Conservation (phyloP, 2,888 invertebrate species). For the Drosophila nr. perissopoda region DNA sequence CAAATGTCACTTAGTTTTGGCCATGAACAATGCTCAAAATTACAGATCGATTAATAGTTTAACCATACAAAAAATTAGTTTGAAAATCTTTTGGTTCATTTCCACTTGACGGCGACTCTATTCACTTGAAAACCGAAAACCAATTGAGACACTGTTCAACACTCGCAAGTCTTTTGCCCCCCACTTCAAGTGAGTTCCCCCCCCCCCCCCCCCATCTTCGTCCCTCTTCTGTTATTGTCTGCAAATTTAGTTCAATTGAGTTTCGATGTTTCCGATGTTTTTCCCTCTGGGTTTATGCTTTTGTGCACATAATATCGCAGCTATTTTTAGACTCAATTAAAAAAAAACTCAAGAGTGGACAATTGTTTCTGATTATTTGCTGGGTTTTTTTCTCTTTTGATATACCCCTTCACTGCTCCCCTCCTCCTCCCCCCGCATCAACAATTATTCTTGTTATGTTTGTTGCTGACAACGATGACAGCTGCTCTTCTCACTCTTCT, state of each 20-base stretch:
- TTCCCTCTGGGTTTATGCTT: slow-evolving; percentile 38
- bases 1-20: slow-evolving; percentile 20
- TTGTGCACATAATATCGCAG: slow-evolving; percentile 46
- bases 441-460: slow-evolving; percentile 17
- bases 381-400: slow-evolving; percentile 6
- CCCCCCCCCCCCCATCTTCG: too few relatives aligned
- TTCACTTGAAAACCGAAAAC: slow-evolving; percentile 14
- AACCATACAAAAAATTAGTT: background rate
- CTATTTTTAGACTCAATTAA: slow-evolving; percentile 80
- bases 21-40: slow-evolving; percentile 37
- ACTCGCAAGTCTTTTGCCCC: slow-evolving; percentile 41
- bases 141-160: slow-evolving; percentile 35
- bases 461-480: background rate
- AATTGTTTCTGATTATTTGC: slow-evolving; percentile 59
- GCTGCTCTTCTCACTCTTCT: slow-evolving; percentile 5
- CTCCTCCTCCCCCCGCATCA: background rate
- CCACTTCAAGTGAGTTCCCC: background rate
- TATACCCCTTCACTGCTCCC: background rate
- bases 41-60: slow-evolving; percentile 3
- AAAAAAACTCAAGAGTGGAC: slow-evolving; percentile 46
- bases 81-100: slow-evolving; percentile 10
- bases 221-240: slow-evolving; percentile 21
- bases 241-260: slow-evolving; percentile 79
- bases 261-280: slow-evolving; percentile 33
- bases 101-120: slow-evolving; percentile 7